These are phyloP conservation scores for Nicator chloris DNA, from an alignment of 2,113 vertebrate species.

Conservation along the genomic window DNA sequence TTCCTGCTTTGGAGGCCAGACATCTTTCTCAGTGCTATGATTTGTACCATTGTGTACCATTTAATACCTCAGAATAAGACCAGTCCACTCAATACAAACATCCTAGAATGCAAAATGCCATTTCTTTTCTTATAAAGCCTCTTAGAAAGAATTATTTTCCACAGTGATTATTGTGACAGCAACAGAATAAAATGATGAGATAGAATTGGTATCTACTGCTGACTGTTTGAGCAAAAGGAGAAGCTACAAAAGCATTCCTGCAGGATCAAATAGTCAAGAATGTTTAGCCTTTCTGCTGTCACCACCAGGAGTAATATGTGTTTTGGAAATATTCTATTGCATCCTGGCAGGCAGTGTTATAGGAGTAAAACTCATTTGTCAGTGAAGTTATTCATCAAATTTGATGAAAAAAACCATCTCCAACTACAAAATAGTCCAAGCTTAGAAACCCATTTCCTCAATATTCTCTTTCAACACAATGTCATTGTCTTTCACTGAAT, in stretches of 20 bases:
- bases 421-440: background rate
- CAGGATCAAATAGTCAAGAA: background rate
- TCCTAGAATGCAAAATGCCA: background rate
- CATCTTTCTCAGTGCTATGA: background rate
- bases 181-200: background rate
- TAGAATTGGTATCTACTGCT: background rate
- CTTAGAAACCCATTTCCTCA: background rate
- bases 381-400: background rate
- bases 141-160: background rate
- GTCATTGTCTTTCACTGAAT: background rate
- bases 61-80: background rate
- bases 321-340: background rate
- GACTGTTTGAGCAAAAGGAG: background rate
- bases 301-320: background rate
- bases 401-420: background rate
- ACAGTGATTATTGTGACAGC: background rate
- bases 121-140: background rate
- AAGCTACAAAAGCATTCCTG: background rate
- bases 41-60: too few relatives aligned
- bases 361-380: background rate
- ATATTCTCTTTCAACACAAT: background rate
- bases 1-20: background rate
- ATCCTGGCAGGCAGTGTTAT: background rate
- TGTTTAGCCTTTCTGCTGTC: background rate
- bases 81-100: background rate